Base-by-base conservation (phyloP, 1,140 invertebrate species). In the Globodera ellingtonae region DNA sequence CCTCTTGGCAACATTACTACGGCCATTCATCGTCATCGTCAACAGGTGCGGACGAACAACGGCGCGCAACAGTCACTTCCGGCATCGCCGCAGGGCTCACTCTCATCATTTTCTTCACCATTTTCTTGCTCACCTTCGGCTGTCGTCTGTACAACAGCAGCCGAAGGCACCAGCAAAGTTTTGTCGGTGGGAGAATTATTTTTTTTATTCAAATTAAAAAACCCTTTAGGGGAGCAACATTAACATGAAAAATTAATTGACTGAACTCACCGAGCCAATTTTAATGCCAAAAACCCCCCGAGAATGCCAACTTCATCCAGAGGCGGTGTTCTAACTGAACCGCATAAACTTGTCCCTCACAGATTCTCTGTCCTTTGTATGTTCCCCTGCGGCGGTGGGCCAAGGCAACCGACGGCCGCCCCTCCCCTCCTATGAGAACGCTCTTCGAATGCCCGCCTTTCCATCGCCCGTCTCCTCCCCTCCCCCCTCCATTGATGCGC, bases 1-100 rank as follows among this genome's bases (percentile, higher is more conserved):
- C 89, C 66, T 82, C 85, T 10, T 87, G 86, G 86, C 86, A 89
- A 50, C 86, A 86, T 52, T 89, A 87, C 80, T 87, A 87, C 71
- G 78, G 81, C n/a, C 80, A 81, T 52, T 66, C 48, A 47, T 70
- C 70, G 46, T 13, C 52, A 7, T 13, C 59, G 50, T 52, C n/a
- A 48, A 47, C n/a, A 48, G 50, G 6, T n/a, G 71, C 21, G 21
- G 69, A 13, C 15, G 24, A 77, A 82, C 73, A 71, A 86, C 85
- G 85, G 46, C 86, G 84, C 21, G 73, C 80, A 24, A 79, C 84
- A 8, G 73, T 89, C 47, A 87, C 84, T 44, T 87, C 82, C 35
- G 85, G 88, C 13, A 79, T 87, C 5, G 86, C 86, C 3, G 86
- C 88, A 5, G 87, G 85, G 9, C 85, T 89, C 8, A 87, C 86